A percentile compares a stretch with the other conserved stretches of the same genome.
Conservation (phyloP, 2,797 vertebrate genomes). For the Hoplostethus atlanticus region DNA sequence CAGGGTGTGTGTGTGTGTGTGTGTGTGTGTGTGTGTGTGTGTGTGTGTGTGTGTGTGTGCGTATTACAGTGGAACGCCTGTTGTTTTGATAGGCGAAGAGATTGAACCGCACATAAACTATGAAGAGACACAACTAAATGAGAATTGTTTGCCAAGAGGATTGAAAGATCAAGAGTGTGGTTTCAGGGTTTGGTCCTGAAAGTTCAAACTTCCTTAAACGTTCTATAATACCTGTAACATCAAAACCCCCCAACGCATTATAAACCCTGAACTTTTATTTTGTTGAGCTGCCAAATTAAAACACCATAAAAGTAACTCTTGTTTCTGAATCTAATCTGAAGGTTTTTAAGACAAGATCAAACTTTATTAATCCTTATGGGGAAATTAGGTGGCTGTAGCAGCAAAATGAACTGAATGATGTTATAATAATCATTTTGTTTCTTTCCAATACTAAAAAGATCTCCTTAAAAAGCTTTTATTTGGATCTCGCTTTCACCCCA, state of each 20-base stretch:
- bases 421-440: no score
- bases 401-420: no score
- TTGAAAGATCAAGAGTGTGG: slow-evolving; percentile 31
- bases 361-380: no score
- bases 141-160: slow-evolving; percentile 43
- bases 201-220: slow-evolving; percentile 9
- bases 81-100: slow-evolving; percentile 71
- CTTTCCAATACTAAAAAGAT: no score
- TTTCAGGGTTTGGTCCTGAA: slow-evolving; percentile 53
- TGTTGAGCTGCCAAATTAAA: neutral
- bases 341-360: no score
- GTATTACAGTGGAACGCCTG: slow-evolving; percentile 31
- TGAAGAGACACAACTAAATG: slow-evolving; percentile 37
- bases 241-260: neutral
- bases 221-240: neutral
- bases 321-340: no score
- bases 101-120: slow-evolving; percentile 52
- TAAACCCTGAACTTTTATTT: neutral
- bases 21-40: slow-evolving; percentile 21
- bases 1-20: slow-evolving; percentile 58
- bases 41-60: slow-evolving; percentile 39
- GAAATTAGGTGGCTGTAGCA: no score
- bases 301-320: neutral
- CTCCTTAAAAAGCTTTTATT: no score
- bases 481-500: no score